Evolutionary conservation across 2,888 invertebrate genomes (phyloP).

Genomic region (Andrena praecox): DNA sequence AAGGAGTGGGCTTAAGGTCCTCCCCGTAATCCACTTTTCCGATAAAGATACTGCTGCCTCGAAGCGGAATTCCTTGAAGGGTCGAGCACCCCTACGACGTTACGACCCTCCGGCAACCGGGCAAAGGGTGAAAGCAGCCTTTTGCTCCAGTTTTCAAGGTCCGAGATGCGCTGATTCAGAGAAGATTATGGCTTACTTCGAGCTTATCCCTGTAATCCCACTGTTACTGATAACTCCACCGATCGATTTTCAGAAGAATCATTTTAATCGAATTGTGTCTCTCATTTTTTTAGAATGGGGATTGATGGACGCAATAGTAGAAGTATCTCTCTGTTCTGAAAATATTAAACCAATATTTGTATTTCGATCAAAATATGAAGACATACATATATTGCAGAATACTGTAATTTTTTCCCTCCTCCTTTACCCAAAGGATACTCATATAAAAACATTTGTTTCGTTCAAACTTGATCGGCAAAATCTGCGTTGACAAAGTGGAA

Average conservation of each 20-base stretch:
- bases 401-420: not conserved
- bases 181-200: conserved; percentile 35
- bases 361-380: not conserved
- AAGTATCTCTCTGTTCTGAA: too few relatives aligned
- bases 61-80: conserved; percentile 59
- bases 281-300: too few relatives aligned
- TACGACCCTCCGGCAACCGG: conserved; percentile 53
- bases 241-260: not conserved
- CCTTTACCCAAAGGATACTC: not conserved
- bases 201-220: conserved; percentile 29
- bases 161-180: conserved; percentile 60
- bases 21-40: conserved; percentile 52
- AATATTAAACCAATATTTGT: too few relatives aligned
- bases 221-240: not conserved
- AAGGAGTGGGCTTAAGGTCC: conserved; percentile 4
- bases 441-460: not conserved
- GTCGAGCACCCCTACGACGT: conserved; percentile 60
- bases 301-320: too few relatives aligned
- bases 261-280: too few relatives aligned
- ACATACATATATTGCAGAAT: not conserved
- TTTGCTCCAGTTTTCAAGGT: conserved; percentile 78
- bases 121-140: conserved; percentile 64
- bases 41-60: conserved; percentile 47
- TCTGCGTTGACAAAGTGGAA: not conserved
- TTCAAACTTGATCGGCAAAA: not conserved